phyloP scores from a whole-genome alignment of 2,888 invertebrate genomes.

The Polylopha cassiicola region DNA sequence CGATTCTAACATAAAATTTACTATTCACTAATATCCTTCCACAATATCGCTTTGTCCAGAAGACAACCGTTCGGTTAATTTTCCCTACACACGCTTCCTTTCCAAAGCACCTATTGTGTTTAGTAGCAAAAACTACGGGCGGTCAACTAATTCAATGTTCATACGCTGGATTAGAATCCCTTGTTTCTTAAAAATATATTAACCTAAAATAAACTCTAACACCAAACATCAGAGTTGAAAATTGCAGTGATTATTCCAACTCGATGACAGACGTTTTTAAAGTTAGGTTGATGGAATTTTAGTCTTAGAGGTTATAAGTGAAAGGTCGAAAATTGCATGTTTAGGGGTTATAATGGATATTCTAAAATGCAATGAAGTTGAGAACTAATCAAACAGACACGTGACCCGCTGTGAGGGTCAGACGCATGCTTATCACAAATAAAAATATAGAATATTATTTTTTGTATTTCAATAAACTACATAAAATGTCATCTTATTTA shows the following conservation, averaged over 20 bases:
- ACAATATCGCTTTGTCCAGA: constrained; percentile 27
- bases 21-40: constrained; percentile 20
- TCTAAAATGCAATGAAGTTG: constrained; percentile 45
- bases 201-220: constrained; percentile 28
- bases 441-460: constrained; percentile 11
- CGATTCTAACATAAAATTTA: not conserved
- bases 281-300: not conserved
- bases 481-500: too few relatives aligned
- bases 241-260: too few relatives aligned
- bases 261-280: too few relatives aligned
- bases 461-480: constrained; percentile 8
- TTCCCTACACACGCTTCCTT: constrained; percentile 43
- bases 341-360: constrained; percentile 18
- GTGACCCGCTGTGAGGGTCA: constrained; percentile 41
- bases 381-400: constrained; percentile 64
- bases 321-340: constrained; percentile 24
- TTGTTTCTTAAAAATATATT: constrained; percentile 22
- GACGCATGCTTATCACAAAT: constrained; percentile 18
- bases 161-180: constrained; percentile 42
- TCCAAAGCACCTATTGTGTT: constrained; percentile 55
- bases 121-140: constrained; percentile 68
- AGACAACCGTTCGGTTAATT: constrained; percentile 46
- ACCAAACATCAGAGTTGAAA: not conserved
- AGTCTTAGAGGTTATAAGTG: constrained; percentile 10
- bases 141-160: constrained; percentile 67